Evolutionary conservation across 2,888 invertebrate genomes (phyloP).

Genomic region (Dromius quadrimaculatus): DNA sequence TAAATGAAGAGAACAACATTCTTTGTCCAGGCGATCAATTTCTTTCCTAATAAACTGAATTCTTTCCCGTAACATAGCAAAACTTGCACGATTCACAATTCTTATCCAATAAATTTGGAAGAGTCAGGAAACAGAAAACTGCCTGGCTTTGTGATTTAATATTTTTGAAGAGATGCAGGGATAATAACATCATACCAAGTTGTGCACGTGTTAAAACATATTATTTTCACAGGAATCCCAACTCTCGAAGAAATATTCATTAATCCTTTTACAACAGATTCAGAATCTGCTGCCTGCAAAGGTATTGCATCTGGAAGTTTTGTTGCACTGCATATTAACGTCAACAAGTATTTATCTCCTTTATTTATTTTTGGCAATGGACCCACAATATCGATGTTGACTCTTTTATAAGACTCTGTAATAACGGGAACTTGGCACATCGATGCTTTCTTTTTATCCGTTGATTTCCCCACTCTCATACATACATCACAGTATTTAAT

Average conservation of each 20-base stretch:
- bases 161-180: too few species aligned
- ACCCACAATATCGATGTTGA: conserved; percentile 12
- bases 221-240: conserved; percentile 3
- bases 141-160: too few species aligned
- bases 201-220: too few species aligned
- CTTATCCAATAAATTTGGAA: too few species aligned
- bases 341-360: background rate
- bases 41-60: too few species aligned
- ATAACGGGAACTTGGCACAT: conserved; percentile 17
- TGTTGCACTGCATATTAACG: conserved; percentile 13
- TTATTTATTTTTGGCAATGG: conserved; percentile 1
- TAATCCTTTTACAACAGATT: conserved; percentile 4
- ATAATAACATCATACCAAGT: too few species aligned
- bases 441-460: conserved; percentile 6
- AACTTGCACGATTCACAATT: too few species aligned
- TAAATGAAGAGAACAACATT: too few species aligned
- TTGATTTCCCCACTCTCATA: background rate
- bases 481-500: conserved; percentile 24
- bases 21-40: too few species aligned
- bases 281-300: conserved; percentile 7
- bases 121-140: too few species aligned
- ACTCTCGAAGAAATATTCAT: conserved; percentile 14
- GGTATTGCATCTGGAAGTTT: conserved; percentile 19
- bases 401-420: background rate
- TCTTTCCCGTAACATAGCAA: too few species aligned